phyloP scores from a whole-genome alignment of 2,113 vertebrate species.

The Baryphthengus martii region DNA sequence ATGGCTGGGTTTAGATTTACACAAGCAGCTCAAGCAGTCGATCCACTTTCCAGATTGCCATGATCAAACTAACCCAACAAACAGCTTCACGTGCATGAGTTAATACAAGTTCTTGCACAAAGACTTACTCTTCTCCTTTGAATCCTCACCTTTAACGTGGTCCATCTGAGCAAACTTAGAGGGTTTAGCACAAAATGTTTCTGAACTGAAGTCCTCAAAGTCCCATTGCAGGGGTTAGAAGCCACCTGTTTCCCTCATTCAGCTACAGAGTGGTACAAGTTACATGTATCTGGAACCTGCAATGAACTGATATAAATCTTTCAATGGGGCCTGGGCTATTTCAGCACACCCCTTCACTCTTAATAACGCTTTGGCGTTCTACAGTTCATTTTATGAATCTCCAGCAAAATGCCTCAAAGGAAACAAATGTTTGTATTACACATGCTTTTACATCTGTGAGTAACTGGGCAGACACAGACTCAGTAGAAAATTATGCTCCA shows the following conservation, averaged over 20 bases:
- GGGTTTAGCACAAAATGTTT: not conserved
- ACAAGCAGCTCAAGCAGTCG: not conserved
- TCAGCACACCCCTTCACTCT: not conserved
- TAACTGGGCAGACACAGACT: not conserved
- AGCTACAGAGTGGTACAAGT: not conserved
- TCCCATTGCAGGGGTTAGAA: not conserved
- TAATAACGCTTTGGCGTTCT: not conserved
- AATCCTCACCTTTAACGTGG: not conserved
- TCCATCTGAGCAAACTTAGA: not conserved
- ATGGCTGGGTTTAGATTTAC: not conserved
- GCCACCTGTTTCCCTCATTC: constrained; percentile 4
- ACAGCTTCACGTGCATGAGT: rapidly evolving
- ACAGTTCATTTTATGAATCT: not conserved
- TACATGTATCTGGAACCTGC: not conserved
- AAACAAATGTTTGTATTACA: not conserved
- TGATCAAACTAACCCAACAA: not conserved
- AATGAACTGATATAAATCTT: not conserved
- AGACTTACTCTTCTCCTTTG: not conserved
- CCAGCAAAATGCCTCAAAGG: not conserved
- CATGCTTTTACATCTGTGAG: not conserved
- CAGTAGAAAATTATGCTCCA: not conserved
- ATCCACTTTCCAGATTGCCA: not conserved
- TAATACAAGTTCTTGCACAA: not conserved
- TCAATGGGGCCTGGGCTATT: not conserved
- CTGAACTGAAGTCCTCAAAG: not conserved